These are phyloP conservation scores for Capra hircus DNA, from an alignment of 2,113 vertebrate species.

Conservation along the genomic window DNA sequence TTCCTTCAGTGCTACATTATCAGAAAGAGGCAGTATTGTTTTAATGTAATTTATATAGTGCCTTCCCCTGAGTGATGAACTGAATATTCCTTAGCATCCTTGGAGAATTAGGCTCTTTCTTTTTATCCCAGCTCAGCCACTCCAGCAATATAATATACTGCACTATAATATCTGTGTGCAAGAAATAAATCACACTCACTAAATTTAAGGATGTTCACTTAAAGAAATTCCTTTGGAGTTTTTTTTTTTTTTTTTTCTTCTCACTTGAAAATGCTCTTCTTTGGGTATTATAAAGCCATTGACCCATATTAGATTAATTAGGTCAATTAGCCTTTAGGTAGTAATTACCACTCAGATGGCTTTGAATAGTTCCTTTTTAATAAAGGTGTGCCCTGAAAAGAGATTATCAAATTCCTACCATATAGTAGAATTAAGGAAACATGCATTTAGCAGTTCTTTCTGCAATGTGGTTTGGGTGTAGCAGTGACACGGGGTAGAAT, in stretches of 20 bases:
- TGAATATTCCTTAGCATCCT: conserved; percentile 61
- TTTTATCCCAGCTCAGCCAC: conserved; percentile 63
- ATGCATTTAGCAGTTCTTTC: conserved; percentile 12
- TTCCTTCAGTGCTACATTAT: conserved; percentile 70
- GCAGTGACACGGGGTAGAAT: neutral
- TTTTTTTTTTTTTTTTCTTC: conserved; percentile 7
- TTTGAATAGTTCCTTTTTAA: conserved; percentile 47
- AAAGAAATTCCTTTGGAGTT: conserved; percentile 56
- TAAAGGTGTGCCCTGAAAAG: conserved; percentile 32
- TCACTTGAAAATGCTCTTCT: conserved; percentile 30
- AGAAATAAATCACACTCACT: conserved; percentile 67
- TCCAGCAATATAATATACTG: conserved; percentile 63
- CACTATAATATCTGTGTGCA: conserved; percentile 54
- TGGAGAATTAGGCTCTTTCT: conserved; percentile 68
- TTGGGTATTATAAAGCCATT: conserved; percentile 29
- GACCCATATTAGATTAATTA: conserved; percentile 55
- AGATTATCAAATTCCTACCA: conserved; percentile 32
- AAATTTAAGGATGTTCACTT: conserved; percentile 61
- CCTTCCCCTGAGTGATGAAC: conserved; percentile 67
- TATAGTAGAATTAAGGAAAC: neutral
- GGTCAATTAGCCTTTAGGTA: conserved; percentile 39
- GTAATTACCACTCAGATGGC: conserved; percentile 40
- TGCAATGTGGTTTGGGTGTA: neutral
- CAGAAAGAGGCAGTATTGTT: conserved; percentile 68
- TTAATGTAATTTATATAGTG: conserved; percentile 74